phyloP scores from a whole-genome alignment of 2,888 invertebrate genomes.

The Bimastos eiseni region DNA sequence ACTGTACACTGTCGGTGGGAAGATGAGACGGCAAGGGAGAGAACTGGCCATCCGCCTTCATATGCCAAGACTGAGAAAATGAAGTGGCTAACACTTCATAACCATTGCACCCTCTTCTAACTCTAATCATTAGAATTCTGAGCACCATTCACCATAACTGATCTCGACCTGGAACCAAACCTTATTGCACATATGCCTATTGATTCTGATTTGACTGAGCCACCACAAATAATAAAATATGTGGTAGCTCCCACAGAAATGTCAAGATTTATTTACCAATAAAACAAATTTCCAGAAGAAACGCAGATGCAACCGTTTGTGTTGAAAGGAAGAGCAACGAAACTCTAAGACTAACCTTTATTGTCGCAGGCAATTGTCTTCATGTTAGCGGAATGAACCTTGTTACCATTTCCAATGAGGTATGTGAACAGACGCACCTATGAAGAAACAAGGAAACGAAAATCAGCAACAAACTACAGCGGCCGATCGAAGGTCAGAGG shows the following conservation, averaged over 20 bases:
- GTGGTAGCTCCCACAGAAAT: neutral
- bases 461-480: neutral
- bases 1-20: no score
- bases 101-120: no score
- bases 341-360: constrained; percentile 72
- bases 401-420: constrained; percentile 46
- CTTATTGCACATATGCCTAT: no score
- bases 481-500: constrained; percentile 18
- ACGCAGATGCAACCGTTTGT: neutral
- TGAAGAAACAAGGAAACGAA: constrained; percentile 4
- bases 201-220: no score
- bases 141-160: no score
- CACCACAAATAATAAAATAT: neutral
- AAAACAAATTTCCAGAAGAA: neutral
- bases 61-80: no score
- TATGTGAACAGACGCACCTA: constrained; percentile 96
- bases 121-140: no score
- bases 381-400: constrained; percentile 80
- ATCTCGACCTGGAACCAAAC: no score
- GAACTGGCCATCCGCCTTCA: no score
- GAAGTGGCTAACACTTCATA: no score
- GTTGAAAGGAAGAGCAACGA: neutral
- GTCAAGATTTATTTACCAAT: neutral
- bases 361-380: constrained; percentile 99
- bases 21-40: no score